Conservation (phyloP, 2,797 vertebrate species). For the Sebastes trivittatus region DNA sequence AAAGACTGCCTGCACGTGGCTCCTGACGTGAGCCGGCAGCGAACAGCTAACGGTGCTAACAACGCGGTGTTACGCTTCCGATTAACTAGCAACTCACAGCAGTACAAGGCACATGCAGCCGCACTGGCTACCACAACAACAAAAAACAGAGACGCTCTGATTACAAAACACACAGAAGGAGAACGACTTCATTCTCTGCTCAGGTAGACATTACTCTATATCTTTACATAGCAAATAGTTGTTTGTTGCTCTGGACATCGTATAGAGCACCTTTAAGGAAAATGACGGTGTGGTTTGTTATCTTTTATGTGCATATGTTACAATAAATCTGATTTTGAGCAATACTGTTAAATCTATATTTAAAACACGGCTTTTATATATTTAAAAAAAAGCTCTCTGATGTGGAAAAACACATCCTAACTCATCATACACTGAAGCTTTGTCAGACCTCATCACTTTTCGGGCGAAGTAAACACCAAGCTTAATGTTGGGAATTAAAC, state of each 20-base stretch:
- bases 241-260: no score
- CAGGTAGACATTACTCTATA: no score
- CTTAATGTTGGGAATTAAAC: no score
- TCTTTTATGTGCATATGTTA: not conserved
- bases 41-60: rapidly evolving
- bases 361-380: not conserved
- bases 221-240: no score
- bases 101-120: no score
- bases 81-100: no score
- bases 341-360: not conserved
- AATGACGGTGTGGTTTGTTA: not conserved
- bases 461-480: no score
- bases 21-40: rapidly evolving
- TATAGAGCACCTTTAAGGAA: not conserved
- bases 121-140: no score
- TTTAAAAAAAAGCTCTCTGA: not conserved
- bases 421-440: no score
- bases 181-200: no score
- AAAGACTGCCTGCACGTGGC: rapidly evolving
- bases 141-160: no score
- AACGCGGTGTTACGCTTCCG: not conserved
- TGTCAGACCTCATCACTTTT: no score
- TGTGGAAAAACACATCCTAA: not conserved
- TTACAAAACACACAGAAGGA: not conserved
- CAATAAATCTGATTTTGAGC: not conserved